Base-by-base conservation (phyloP, 2,113 vertebrate species). In the Bombycilla garrulus region DNA sequence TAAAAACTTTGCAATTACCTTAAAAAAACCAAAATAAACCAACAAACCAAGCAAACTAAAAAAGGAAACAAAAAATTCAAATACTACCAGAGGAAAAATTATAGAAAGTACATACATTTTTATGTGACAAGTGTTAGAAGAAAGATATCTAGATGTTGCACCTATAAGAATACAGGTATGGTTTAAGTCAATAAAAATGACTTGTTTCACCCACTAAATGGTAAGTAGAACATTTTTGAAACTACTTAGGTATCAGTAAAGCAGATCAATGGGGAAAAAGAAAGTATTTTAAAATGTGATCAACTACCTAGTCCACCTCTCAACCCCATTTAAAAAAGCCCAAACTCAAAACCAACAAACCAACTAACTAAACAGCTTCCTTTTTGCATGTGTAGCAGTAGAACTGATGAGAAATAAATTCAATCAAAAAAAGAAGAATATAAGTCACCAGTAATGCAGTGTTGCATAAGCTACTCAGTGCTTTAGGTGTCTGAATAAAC, bases 321-420 rank as follows among this genome's bases (percentile, higher is more conserved):
- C 19, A 54, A 21, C 2, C 6, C 12, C 29, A 4, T 3, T 2
- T 33, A 54, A 61, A 50, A n/a, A 8, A 2, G 11, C 6, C 13
- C 9, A 61, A 70, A 61, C 10, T 17, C 15, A 28, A 54, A 70
- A 22, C 0, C 13, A 42, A 42, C 15, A 11, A 42, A 42, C 42
- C 42, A 42, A 42, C 42, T 14, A n/a, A n/a, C 2, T 1, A 31
- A 79, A 6, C 2, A 25, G 0, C 11, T 58, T 11, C 4, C 2
- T 5, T 54, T 44, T 90, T 44, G 3, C 9, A 48, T 4, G 31
- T 3, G 24, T 42, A 58, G 33, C 6, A n/a, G 50, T 50, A 79
- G 23, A 72, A 38, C 3, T 12, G 11, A 18, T 21, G 3, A 44
- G 11, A 86, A 80, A 44, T 45, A 48, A 72, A 86, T 50, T 64